Evolutionary conservation across 1,140 invertebrate genomes (phyloP).

Genomic region (Drosophila ananassae): DNA sequence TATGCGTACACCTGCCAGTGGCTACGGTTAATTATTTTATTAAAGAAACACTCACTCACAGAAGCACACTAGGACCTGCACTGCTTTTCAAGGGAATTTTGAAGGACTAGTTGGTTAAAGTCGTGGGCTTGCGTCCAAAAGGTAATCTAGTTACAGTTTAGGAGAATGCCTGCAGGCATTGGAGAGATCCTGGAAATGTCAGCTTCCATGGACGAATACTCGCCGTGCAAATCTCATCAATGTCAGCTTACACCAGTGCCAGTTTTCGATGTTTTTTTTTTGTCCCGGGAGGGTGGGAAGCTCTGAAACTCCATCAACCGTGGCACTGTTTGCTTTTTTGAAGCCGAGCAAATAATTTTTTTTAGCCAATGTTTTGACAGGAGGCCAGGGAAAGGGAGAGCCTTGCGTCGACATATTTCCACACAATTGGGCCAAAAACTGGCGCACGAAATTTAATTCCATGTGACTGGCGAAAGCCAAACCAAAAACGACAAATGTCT

Average conservation of each 20-base stretch:
- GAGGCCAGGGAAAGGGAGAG: constrained; percentile 7
- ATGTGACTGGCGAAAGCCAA: constrained; percentile 43
- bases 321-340: constrained; percentile 36
- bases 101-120: background rate
- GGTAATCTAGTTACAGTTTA: constrained; percentile 33
- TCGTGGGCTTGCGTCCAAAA: background rate
- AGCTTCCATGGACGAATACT: constrained; percentile 8
- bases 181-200: background rate
- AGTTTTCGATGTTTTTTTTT: constrained; percentile 2
- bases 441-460: constrained; percentile 69
- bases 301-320: constrained; percentile 16
- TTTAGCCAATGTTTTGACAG: constrained; percentile 42
- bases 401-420: constrained; percentile 62
- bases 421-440: constrained; percentile 66
- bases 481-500: constrained; percentile 36
- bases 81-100: background rate
- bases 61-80: constrained; percentile 1
- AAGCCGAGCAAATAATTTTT: constrained; percentile 46
- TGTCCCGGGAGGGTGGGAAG: background rate
- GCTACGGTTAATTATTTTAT: constrained; percentile 28
- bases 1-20: constrained; percentile 15
- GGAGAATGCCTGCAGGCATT: constrained; percentile 12
- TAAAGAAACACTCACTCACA: constrained; percentile 12
- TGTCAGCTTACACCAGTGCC: constrained; percentile 60
- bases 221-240: constrained; percentile 62